A percentile compares a stretch with the other conserved stretches of the same genome.
These are phyloP conservation scores for Melipona bicolor DNA, from an alignment of 2,888 invertebrate genomes.

Conservation along the genomic window DNA sequence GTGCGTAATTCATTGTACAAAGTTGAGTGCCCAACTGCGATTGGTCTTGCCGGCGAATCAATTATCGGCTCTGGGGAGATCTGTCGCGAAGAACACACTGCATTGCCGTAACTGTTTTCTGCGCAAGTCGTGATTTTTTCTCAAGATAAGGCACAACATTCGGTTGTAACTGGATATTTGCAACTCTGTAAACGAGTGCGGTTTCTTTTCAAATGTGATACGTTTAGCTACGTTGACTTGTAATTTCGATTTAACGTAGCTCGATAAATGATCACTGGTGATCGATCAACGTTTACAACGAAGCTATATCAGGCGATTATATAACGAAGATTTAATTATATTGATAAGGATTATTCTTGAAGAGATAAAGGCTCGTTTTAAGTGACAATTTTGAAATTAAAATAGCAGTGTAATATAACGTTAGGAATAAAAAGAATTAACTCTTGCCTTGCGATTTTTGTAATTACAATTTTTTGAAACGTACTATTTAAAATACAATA, in stretches of 20 bases:
- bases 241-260: not conserved
- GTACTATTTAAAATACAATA: no score
- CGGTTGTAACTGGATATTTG: not conserved
- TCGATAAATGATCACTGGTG: not conserved
- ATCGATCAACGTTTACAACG: not conserved
- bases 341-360: not conserved
- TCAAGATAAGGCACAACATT: not conserved
- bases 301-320: not conserved
- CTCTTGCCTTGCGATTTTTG: not conserved
- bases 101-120: conserved; percentile 2
- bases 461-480: not conserved
- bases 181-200: no score
- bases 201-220: not conserved
- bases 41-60: not conserved
- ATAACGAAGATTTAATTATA: not conserved
- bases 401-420: not conserved
- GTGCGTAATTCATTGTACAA: not conserved
- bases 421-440: not conserved
- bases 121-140: conserved; percentile 12
- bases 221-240: not conserved
- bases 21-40: not conserved
- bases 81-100: not conserved
- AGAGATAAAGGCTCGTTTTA: not conserved
- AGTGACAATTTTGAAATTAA: not conserved
- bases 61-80: not conserved